A percentile compares a stretch with the other conserved stretches of the same genome.
Evolutionary conservation across 2,888 invertebrate genomes (phyloP).

Genomic region (Stramonita haemastoma): DNA sequence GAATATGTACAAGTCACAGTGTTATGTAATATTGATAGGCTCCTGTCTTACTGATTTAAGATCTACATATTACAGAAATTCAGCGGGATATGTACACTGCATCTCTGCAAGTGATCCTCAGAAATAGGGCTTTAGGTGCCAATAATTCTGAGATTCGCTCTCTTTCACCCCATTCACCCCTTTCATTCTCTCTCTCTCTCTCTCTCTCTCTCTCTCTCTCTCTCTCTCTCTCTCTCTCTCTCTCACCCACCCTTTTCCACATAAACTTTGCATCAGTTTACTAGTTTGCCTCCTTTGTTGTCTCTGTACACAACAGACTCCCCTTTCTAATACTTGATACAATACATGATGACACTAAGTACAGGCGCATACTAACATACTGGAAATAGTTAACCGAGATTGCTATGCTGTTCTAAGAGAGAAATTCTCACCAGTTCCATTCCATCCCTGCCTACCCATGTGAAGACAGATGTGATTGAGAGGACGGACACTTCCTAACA

Average conservation of each 20-base stretch:
- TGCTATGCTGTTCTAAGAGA: not conserved
- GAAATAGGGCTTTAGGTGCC: not conserved
- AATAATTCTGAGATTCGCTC: constrained; percentile 8
- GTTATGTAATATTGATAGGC: not conserved
- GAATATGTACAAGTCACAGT: not conserved
- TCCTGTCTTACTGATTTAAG: constrained; percentile 2
- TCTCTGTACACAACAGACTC: no score
- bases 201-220: constrained; percentile 43
- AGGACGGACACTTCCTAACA: not conserved
- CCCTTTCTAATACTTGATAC: no score
- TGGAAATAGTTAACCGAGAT: not conserved
- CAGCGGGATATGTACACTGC: constrained; percentile 36
- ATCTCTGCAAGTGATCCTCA: constrained; percentile 35
- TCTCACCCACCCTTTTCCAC: not conserved
- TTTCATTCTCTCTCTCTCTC: not conserved
- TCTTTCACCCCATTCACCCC: not conserved
- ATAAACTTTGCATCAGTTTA: not conserved
- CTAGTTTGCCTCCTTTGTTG: not conserved
- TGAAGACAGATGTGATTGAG: not conserved
- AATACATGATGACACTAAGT: not conserved
- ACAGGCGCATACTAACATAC: not conserved
- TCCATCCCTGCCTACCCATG: not conserved
- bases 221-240: constrained; percentile 16
- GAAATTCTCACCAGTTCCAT: not conserved
- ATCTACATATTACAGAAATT: not conserved